Base-by-base conservation (phyloP, 2,797 vertebrate genomes). In the Acipenser transmontanus region DNA sequence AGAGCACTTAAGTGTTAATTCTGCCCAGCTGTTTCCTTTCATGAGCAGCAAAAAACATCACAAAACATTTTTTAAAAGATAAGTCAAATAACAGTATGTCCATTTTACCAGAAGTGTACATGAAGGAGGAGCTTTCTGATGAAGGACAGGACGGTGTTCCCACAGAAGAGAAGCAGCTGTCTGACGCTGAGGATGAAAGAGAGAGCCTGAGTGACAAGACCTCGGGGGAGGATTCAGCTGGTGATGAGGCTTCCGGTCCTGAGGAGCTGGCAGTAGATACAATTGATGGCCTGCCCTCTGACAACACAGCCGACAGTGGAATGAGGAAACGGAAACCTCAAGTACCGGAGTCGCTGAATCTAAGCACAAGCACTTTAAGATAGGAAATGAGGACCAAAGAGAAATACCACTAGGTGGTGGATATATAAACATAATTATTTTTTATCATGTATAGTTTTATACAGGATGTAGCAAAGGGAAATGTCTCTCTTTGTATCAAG, bases 251-350 rank as follows among this genome's bases (percentile, higher is more conserved):
- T 8, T 13, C 61, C 8, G 59, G 57, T 6, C 61, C 63, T 14
- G 63, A 72, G 1, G 69, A 72, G 10, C 57, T 51, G n/a, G 69
- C 64, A 7, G 48, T 11, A 47, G 49, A 67, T 14, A 59, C 47
- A 66, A 10, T n/a, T 7, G 74, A 72, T 2, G 62, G 10, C 47
- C 34, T 49, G 61, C 17, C 8, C 34, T 50, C 67, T 65, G 65
- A 69, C 49, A 67, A 61, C 49, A 67, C 68, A 54, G 10, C 64
- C 51, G 74, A 76, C 62, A 62, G 52, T 8, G 65, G 66, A 6
- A 63, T 80, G 67, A 70, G 78, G 59, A 77, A 76, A 66, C 69
- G 79, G 65, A 80, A 68, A 57, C 66, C 70, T 1, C 77, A 72
- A 52, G 69, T 34, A 5, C 14, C 63, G 4, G 71, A 67, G 65